Evolutionary conservation across 64 coral and sea anemone species (phyloP), one percentile per base, ranked within the genome.

Genomic region (Stichodactyla mertensii): DNA sequence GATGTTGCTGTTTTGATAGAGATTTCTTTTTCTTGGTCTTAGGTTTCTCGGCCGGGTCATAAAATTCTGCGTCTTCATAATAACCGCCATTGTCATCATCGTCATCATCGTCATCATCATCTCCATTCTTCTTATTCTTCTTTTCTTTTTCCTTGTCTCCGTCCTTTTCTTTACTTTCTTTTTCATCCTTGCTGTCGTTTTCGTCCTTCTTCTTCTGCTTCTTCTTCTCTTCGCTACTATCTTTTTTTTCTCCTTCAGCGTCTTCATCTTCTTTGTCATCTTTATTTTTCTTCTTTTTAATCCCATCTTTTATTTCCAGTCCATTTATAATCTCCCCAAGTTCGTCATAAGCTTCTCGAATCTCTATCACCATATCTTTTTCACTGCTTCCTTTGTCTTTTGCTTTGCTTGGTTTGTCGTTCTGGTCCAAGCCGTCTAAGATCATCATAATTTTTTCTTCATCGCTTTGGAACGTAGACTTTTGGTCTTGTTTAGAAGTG

Each of bases 281-380:
- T 20, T 81, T 55, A 27, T 85, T 55, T 59, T 85, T 85, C 3
- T 26, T 55, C 15, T 62, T 62, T 5, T 61, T 85, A 23, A 55
- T 31, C 0, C 60, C 56, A 13, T 62, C 83, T 9, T 81, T 14
- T 55, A 53, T 52, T 54, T 81, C 78, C 14, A 52, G 51, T 10
- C 78, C 78, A 22, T 81, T 55, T 23, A 81, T 16, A 4, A 81
- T 81, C 52, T 81, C 78, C 26, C 78, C 78, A 53, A 81, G 78
- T 6, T 81, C 78, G 51, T 81, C 51, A 81, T 81, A 81, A 16
- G 78, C 78, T 10, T 19, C 36, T 81, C 78, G 78, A 28, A 81
- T 54, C 26, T 81, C 15, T 4, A 55, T 55, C 14, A 81, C 78
- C 6, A 81, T 55, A 52, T 81, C 78, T 53, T 55, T 81, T 6